Evolutionary conservation across 2,888 invertebrate species (phyloP).

Genomic region (Synanthedon myopaeformis): DNA sequence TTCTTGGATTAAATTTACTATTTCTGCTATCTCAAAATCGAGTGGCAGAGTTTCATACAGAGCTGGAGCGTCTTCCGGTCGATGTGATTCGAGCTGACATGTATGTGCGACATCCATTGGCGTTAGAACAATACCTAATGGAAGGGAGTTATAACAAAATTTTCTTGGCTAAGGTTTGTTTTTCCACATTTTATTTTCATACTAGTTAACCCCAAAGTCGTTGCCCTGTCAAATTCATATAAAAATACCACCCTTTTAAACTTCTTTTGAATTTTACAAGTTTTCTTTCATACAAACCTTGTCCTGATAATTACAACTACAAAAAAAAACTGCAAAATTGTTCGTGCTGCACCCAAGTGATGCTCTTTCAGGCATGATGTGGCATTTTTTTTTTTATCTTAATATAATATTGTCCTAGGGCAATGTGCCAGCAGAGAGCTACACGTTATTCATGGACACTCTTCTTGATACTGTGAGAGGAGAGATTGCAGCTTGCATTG

Average conservation of each 20-base stretch:
- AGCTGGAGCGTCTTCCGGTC: conserved; percentile 91
- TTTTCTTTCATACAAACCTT: too few relatives aligned
- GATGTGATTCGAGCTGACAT: conserved; percentile 93
- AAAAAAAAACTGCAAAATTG: too few relatives aligned
- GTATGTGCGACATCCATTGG: conserved; percentile 94
- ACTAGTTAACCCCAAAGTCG: too few relatives aligned
- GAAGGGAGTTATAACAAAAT: conserved; percentile 99
- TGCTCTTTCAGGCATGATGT: too few relatives aligned
- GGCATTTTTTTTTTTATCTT: not conserved
- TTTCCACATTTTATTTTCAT: not conserved
- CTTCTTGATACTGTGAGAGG: conserved; percentile 94
- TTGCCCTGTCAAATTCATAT: too few relatives aligned
- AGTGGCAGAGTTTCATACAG: conserved; percentile 98
- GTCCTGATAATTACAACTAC: too few relatives aligned
- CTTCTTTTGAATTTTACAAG: too few relatives aligned
- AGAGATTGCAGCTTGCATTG: conserved; percentile 96
- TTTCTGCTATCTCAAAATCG: conserved; percentile 95
- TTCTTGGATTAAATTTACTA: conserved; percentile 93
- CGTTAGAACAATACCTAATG: conserved; percentile 98
- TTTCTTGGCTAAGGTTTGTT: conserved; percentile 82
- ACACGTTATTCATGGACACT: conserved; percentile 97
- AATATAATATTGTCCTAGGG: conserved; percentile 65
- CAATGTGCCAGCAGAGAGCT: conserved; percentile 95
- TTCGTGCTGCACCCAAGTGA: too few relatives aligned
- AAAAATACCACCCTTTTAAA: too few relatives aligned